Base-by-base conservation (phyloP, 2,888 invertebrate species). In the Bursaphelenchus okinawaensis region DNA sequence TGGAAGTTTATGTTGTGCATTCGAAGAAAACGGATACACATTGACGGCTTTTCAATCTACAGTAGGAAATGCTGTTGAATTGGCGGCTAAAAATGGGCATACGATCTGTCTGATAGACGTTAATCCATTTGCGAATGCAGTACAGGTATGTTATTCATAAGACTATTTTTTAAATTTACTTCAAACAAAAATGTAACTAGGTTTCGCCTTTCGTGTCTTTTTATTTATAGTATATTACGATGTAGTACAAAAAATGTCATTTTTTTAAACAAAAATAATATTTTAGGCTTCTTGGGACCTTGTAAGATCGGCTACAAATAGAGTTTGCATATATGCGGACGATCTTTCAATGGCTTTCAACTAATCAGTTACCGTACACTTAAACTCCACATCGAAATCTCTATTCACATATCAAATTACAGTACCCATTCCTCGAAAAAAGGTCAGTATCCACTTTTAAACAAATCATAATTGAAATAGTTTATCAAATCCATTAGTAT, bases 1-100 rank as follows among this genome's bases (percentile, higher is more conserved):
- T 19, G 55, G 70, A 19, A 68, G 69, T 22, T 50, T 74, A 19
- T 71, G 68, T 60, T 72, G 67, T 55, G 66, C 68, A 9, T 59
- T 59, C 52, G 60, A 59, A 54, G 50, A 19, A 4, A 59, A 59
- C 52, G 51, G 40, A 50, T 59, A 59, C 51, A 40, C 60, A 9
- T 52, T 23, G 12, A 27, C 31, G 60, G 51, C 24, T 12, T 59
- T 59, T 54, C 31, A 31, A 22, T 24, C 24, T 1, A 50, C 57
- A 29, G n/a, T 63, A 20, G 55, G 69, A 22, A 64, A 29, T 22
- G 20, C 63, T 9, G 22, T 67, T 23, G 66, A 67, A 26, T n/a
- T 31, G 22, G 52, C 63, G 23, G 7, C 23, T 19, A 26, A 26
- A 23, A 65, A 67, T 19, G 24, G 69, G 19, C 52, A 63, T 63